Conservation (phyloP, 2,888 invertebrate species). For the Celastrina argiolus region DNA sequence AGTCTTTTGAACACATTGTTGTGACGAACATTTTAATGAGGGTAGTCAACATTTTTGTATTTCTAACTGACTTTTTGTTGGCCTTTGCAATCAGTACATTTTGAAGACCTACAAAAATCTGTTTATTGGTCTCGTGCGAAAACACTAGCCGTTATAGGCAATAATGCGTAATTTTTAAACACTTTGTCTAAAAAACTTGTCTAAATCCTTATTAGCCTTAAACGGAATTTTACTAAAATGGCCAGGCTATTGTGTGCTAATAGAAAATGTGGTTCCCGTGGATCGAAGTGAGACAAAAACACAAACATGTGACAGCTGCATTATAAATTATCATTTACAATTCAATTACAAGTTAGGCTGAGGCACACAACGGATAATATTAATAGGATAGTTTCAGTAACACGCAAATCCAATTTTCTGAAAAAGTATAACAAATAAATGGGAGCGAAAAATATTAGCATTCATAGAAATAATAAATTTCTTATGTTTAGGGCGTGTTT, state of each 20-base stretch:
- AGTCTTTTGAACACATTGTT: conserved; percentile 22
- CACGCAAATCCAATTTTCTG: background rate
- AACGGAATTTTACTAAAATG: conserved; percentile 24
- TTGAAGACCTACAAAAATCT: no score
- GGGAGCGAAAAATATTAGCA: no score
- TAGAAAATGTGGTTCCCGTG: background rate
- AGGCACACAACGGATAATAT: conserved; percentile 12
- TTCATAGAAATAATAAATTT: no score
- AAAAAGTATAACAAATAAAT: background rate
- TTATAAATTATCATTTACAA: conserved; percentile 51
- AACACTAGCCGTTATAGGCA: background rate
- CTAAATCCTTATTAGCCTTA: background rate
- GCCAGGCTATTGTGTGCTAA: conserved; percentile 4
- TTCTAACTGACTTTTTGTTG: no score
- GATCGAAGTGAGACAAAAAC: conserved; percentile 35
- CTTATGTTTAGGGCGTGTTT: no score
- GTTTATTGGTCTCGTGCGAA: background rate
- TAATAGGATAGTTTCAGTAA: conserved; percentile 16
- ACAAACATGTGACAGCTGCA: conserved; percentile 46
- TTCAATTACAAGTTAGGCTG: conserved; percentile 40
- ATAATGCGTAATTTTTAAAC: background rate
- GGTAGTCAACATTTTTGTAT: background rate
- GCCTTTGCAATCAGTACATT: no score
- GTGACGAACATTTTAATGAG: background rate
- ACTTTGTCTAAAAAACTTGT: background rate